Conservation (phyloP, 2,113 vertebrate species). For the Neofelis nebulosa region DNA sequence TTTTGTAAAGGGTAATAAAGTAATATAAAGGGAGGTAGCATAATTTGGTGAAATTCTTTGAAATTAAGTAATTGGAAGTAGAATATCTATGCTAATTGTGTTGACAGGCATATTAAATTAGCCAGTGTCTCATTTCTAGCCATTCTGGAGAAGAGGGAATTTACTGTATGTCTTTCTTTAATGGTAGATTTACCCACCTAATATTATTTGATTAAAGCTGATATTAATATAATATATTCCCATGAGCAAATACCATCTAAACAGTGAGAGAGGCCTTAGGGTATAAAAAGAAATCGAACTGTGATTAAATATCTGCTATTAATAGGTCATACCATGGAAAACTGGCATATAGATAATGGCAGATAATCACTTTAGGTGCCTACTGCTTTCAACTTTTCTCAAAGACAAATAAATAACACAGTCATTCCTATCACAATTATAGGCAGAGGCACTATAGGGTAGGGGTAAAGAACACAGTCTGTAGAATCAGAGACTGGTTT, state of each 20-base stretch:
- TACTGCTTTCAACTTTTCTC: constrained; percentile 22
- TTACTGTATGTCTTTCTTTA: constrained; percentile 35
- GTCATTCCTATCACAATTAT: background rate
- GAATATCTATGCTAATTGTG: constrained; percentile 40
- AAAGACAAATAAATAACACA: constrained; percentile 34
- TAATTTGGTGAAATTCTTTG: constrained; percentile 43
- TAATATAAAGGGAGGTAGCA: constrained; percentile 25
- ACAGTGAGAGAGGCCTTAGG: background rate
- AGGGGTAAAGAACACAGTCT: background rate
- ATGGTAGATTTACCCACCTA: constrained; percentile 25
- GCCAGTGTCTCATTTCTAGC: background rate
- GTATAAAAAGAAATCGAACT: background rate
- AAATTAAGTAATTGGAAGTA: constrained; percentile 36
- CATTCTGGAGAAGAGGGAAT: constrained; percentile 1
- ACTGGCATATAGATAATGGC: background rate
- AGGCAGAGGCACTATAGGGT: background rate
- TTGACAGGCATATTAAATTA: constrained; percentile 46
- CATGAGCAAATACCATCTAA: background rate
- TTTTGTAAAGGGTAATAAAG: constrained; percentile 53
- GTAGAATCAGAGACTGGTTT: background rate
- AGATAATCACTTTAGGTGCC: constrained; percentile 45
- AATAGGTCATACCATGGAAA: constrained; percentile 41
- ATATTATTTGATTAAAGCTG: constrained; percentile 58
- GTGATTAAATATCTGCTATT: constrained; percentile 63
- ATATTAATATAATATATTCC: constrained; percentile 49